Percentiles rank a stretch among this genome's conserved stretches.
Evolutionary conservation across 2,797 vertebrate species (phyloP).

Genomic region (Saguinus oedipus): DNA sequence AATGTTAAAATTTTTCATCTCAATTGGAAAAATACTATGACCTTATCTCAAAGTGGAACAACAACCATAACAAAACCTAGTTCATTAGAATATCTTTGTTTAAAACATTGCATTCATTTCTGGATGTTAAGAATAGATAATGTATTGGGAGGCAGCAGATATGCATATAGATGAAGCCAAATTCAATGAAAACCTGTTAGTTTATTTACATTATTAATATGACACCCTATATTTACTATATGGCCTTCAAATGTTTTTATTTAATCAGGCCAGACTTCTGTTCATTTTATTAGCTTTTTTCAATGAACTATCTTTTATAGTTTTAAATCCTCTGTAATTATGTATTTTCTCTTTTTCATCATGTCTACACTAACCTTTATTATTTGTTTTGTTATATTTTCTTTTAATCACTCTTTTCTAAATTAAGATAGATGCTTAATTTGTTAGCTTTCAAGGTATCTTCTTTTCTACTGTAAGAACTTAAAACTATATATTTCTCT

Average conservation of each 20-base stretch:
- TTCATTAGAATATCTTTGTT: constrained; percentile 36
- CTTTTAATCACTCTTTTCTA: neutral
- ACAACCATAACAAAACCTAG: neutral
- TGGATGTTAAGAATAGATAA: constrained; percentile 69
- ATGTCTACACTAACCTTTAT: neutral
- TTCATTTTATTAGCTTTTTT: neutral
- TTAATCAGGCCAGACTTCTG: neutral
- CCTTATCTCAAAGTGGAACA: constrained; percentile 66
- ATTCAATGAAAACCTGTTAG: constrained; percentile 74
- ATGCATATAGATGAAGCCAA: constrained; percentile 75
- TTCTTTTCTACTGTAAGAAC: neutral
- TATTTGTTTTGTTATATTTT: neutral
- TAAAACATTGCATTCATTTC: constrained; percentile 64
- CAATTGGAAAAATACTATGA: constrained; percentile 58
- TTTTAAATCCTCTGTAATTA: neutral
- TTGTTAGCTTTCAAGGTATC: neutral
- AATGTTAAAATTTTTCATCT: neutral
- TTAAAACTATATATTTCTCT: neutral
- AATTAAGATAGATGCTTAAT: neutral
- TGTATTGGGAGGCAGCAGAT: constrained; percentile 60
- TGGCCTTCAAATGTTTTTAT: neutral
- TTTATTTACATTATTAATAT: constrained; percentile 79
- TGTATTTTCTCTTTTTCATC: neutral
- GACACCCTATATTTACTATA: constrained; percentile 40
- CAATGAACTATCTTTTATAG: neutral